Percentiles rank a stretch among this genome's conserved stretches.
phyloP scores from a whole-genome alignment of 2,888 invertebrate species.

The Patella depressa region DNA sequence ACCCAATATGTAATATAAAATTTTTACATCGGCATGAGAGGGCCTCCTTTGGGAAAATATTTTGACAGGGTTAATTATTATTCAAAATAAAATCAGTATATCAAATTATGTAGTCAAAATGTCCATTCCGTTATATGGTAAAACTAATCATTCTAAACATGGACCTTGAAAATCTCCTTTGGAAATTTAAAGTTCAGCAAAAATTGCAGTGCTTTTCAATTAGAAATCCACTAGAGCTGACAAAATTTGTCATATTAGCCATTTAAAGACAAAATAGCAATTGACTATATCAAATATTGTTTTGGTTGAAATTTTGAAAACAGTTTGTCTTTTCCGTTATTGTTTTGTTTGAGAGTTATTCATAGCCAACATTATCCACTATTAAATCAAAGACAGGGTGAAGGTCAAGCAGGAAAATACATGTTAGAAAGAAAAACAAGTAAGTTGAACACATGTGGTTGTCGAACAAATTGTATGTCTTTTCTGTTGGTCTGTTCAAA shows the following conservation, averaged over 20 bases:
- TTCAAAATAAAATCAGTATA: no score
- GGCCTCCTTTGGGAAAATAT: no score
- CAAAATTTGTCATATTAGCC: background rate
- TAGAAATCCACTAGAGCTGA: background rate
- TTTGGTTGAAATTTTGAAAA: background rate
- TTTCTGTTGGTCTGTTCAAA: background rate
- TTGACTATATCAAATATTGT: background rate
- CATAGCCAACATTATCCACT: background rate
- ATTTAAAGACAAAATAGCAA: background rate
- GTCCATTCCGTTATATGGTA: background rate
- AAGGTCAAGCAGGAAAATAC: background rate
- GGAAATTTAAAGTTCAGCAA: background rate
- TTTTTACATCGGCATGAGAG: no score
- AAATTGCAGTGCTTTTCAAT: background rate
- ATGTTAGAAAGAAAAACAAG: background rate
- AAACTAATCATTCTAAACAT: background rate
- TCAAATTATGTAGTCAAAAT: background rate
- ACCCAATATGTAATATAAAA: no score
- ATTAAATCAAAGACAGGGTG: background rate
- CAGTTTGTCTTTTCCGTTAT: background rate
- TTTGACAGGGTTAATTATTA: background rate
- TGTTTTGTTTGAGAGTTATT: background rate
- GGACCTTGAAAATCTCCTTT: background rate
- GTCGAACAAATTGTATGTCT: background rate
- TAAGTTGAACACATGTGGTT: background rate